These are phyloP conservation scores for Plutomurus gul DNA, from an alignment of 1,140 invertebrate genomes.

Conservation along the genomic window DNA sequence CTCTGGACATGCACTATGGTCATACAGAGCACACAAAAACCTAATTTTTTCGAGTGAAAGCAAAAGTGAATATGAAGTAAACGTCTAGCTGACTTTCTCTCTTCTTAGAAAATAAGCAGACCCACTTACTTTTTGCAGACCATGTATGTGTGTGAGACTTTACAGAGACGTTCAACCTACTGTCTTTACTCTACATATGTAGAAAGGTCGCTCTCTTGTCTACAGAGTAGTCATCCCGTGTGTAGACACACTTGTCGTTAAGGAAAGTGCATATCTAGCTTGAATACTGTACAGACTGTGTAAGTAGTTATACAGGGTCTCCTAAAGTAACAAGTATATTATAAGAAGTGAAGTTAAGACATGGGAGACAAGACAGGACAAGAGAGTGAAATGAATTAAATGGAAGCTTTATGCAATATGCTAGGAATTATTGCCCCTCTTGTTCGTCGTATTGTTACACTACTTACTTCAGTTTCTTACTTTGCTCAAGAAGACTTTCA, in stretches of 20 bases:
- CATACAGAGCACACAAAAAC: neutral
- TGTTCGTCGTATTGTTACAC: constrained; percentile 9
- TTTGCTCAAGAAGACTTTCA: neutral
- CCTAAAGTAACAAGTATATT: too few species aligned
- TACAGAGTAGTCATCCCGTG: too few species aligned
- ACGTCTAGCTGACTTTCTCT: neutral
- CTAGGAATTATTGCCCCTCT: constrained; percentile 23
- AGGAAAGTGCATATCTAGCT: constrained; percentile 5
- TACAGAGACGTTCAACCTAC: too few species aligned
- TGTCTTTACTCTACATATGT: too few species aligned
- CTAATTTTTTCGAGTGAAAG: constrained; percentile 12
- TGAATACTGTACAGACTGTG: too few species aligned
- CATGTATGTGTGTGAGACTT: too few species aligned
- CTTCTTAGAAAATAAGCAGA: neutral
- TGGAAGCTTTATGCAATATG: constrained; percentile 29
- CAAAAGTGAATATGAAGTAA: neutral
- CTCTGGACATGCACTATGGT: neutral
- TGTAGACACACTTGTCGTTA: too few species aligned
- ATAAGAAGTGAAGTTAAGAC: constrained; percentile 7
- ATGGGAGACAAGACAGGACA: neutral
- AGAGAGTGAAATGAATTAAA: constrained; percentile 19
- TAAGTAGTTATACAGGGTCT: too few species aligned
- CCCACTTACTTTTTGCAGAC: too few species aligned
- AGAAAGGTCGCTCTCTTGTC: too few species aligned
- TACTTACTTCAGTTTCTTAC: neutral